A percentile compares a stretch with the other conserved stretches of the same genome.
Conservation (phyloP, 2,888 invertebrate genomes). For the Octonoba sinensis region DNA sequence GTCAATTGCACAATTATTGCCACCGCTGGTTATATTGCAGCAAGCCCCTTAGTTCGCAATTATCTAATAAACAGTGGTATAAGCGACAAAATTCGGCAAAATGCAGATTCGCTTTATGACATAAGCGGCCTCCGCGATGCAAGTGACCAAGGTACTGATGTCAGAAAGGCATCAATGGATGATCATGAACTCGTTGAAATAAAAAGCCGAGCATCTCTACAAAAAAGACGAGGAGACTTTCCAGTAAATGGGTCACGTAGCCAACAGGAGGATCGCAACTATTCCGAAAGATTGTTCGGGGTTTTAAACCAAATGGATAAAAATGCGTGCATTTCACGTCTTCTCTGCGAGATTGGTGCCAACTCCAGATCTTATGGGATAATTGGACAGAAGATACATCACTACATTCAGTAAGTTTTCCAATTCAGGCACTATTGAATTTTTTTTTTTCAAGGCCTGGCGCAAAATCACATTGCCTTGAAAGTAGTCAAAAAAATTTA, state of each 20-base stretch:
- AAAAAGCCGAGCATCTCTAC: neutral
- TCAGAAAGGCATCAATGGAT: slow-evolving; percentile 32
- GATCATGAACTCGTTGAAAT: slow-evolving; percentile 26
- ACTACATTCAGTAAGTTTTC: slow-evolving; percentile 35
- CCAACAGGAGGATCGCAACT: neutral
- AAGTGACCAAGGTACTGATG: slow-evolving; percentile 34
- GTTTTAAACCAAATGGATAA: slow-evolving; percentile 50
- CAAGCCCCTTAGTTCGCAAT: slow-evolving; percentile 9
- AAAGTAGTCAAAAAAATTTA: too few relatives aligned
- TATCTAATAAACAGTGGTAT: slow-evolving; percentile 24
- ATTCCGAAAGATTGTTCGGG: slow-evolving; percentile 42
- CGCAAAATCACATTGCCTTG: neutral
- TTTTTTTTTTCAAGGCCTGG: neutral
- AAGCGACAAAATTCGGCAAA: neutral
- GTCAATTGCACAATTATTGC: slow-evolving; percentile 24
- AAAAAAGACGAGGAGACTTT: neutral
- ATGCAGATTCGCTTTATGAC: slow-evolving; percentile 15
- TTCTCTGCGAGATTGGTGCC: slow-evolving; percentile 48
- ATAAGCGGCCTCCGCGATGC: slow-evolving; percentile 26
- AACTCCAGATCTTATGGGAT: slow-evolving; percentile 26
- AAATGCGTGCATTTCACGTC: slow-evolving; percentile 36
- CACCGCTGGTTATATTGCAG: slow-evolving; percentile 23
- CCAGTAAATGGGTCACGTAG: neutral
- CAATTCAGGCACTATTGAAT: neutral
- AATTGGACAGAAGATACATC: slow-evolving; percentile 40